Evolutionary conservation across 2,113 vertebrate species (phyloP).

Genomic region (Scytalopus superciliaris): DNA sequence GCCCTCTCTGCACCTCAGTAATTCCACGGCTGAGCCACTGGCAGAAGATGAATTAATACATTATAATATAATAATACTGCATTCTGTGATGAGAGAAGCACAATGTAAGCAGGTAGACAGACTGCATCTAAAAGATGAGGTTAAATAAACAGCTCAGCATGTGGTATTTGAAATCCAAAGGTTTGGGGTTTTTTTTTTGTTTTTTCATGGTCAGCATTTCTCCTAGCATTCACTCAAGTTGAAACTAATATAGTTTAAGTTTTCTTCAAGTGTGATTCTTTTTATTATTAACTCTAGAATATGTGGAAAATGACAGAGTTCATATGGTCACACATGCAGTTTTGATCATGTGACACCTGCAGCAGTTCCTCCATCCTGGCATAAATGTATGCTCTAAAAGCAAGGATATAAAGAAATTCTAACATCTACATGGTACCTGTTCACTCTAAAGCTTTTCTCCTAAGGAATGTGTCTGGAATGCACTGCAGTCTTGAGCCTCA

Average conservation of each 20-base stretch:
- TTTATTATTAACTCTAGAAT: background rate
- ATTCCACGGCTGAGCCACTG: background rate
- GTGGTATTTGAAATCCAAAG: background rate
- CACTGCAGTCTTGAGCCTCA: background rate
- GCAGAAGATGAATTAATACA: background rate
- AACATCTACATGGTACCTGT: rapidly evolving
- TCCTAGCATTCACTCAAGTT: background rate
- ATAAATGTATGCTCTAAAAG: background rate
- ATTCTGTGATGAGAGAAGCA: background rate
- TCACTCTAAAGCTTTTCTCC: background rate
- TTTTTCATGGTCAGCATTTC: background rate
- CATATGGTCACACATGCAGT: background rate
- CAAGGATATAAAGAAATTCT: background rate
- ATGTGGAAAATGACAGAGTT: rapidly evolving
- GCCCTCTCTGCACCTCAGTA: background rate
- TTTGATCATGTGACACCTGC: background rate
- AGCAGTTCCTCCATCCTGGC: background rate
- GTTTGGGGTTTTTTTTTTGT: too few species aligned
- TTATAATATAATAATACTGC: background rate
- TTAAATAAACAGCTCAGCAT: background rate
- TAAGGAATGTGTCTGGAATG: background rate
- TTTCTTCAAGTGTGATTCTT: background rate
- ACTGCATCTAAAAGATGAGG: background rate
- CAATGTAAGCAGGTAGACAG: background rate
- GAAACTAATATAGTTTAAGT: background rate